Conservation (phyloP, 2,113 vertebrate genomes). For the Hymenochirus boettgeri region DNA sequence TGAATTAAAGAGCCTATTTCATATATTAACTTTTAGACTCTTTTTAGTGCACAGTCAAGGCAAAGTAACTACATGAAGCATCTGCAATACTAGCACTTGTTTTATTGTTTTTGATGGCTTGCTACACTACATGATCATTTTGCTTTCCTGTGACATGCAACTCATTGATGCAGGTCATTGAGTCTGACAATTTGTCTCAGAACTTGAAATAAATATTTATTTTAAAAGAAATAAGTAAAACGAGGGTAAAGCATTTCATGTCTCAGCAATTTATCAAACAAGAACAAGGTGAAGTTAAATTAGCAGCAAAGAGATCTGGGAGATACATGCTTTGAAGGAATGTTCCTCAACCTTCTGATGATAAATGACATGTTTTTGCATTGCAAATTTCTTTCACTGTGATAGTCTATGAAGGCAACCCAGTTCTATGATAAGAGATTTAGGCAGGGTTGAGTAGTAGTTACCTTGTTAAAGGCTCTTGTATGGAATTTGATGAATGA, state of each 20-base stretch:
- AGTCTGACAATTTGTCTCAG: background rate
- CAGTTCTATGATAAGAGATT: constrained; percentile 62
- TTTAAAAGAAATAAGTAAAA: background rate
- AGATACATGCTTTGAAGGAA: constrained; percentile 49
- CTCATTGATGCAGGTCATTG: background rate
- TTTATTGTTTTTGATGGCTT: too few relatives aligned
- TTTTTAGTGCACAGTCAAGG: too few relatives aligned
- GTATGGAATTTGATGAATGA: constrained; percentile 70
- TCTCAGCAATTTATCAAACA: constrained; percentile 37
- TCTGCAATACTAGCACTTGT: background rate
- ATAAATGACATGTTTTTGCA: constrained; percentile 57
- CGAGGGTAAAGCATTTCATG: constrained; percentile 32
- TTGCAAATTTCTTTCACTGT: constrained; percentile 49
- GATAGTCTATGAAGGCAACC: constrained; percentile 59
- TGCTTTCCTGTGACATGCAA: background rate
- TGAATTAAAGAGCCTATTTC: too few relatives aligned
- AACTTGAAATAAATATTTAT: constrained; percentile 20
- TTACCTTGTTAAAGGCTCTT: constrained; percentile 53
- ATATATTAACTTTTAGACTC: too few relatives aligned
- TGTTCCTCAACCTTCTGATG: constrained; percentile 42
- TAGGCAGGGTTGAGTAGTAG: constrained; percentile 59
- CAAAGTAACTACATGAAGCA: background rate
- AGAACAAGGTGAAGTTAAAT: constrained; percentile 47
- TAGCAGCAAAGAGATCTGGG: constrained; percentile 35
- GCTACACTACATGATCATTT: background rate